Base-by-base conservation (phyloP, 2,888 invertebrate genomes). In the Panopea generosa region DNA sequence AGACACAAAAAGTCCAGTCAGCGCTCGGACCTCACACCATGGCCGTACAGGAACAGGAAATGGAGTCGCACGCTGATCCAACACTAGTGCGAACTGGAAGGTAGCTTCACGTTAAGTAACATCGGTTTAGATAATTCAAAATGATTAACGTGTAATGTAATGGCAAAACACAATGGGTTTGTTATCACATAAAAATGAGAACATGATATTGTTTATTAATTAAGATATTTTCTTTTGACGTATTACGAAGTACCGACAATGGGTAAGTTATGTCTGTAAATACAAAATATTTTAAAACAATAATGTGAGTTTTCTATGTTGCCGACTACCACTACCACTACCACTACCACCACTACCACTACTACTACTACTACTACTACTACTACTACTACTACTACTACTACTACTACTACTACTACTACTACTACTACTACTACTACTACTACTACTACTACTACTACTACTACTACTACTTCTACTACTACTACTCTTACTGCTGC, bases 1-100 rank as follows among this genome's bases (percentile, higher is more conserved):
- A 77, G 68, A 70, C 75, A 16, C 71, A 77, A 18, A 79, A 80
- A 47, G 38, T 49, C 0, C 62, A 68, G 47, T 53, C 66, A 7
- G 70, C 82, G 1, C 60, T 69, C n/a, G 82, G 82, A 18, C 86
- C 87, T 9, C 86, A 86, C 53, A 81, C 84, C 0, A 53, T 83
- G 7, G 81, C 73, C 81, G 96, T 96, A 89, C 96, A 96, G 91
- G 96, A 96, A 88, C 96, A 96, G 79, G 93, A 96, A 83, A 94
- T 97, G 80, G 96, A 97, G 91, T 96, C 97, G 90, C 96, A 97
- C 9, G 97, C 97, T 0, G 92, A 92, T 65, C 89, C 90, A 18
- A 91, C 91, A 1, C 94, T 98, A 49, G 95, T 96, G 1, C 94
- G 98, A 90, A 95, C 95, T 45, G 98, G 98, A 18, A 95, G 94